Evolutionary conservation across 2,888 invertebrate species (phyloP).

Genomic region (Corbicula japonica): DNA sequence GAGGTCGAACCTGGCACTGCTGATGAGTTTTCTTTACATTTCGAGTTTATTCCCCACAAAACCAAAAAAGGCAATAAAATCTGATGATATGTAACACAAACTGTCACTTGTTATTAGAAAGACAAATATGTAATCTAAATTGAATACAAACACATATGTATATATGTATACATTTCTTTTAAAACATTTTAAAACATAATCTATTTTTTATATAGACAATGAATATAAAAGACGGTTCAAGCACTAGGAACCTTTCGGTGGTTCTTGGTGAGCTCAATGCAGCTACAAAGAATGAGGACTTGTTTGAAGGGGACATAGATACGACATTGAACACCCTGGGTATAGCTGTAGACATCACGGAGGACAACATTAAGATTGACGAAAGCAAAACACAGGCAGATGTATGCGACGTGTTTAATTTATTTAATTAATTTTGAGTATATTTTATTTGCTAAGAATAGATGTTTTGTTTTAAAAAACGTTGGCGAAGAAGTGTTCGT

Average conservation of each 20-base stretch:
- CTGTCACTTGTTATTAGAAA: too few relatives aligned
- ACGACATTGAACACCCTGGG: slow-evolving; percentile 24
- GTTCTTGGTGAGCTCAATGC: slow-evolving; percentile 35
- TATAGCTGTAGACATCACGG: slow-evolving; percentile 9
- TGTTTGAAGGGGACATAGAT: slow-evolving; percentile 51
- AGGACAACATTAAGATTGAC: background rate
- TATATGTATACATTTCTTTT: too few relatives aligned
- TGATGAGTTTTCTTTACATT: too few relatives aligned
- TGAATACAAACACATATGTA: too few relatives aligned
- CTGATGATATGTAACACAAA: too few relatives aligned
- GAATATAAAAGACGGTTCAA: slow-evolving; percentile 32
- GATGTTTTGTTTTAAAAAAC: background rate
- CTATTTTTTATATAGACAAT: slow-evolving; percentile 42
- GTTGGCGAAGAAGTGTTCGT: background rate
- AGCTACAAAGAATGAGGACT: slow-evolving; percentile 28
- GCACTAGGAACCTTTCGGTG: slow-evolving; percentile 15
- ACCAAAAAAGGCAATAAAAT: too few relatives aligned
- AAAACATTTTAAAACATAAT: too few relatives aligned
- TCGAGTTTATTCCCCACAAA: too few relatives aligned
- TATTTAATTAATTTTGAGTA: background rate
- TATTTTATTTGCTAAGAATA: background rate
- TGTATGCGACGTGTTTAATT: background rate
- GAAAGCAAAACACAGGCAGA: background rate
- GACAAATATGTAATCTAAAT: too few relatives aligned
- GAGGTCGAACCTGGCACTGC: too few relatives aligned